Conservation (phyloP, 2,888 invertebrate genomes). For the Dryadula phaetusa region DNA sequence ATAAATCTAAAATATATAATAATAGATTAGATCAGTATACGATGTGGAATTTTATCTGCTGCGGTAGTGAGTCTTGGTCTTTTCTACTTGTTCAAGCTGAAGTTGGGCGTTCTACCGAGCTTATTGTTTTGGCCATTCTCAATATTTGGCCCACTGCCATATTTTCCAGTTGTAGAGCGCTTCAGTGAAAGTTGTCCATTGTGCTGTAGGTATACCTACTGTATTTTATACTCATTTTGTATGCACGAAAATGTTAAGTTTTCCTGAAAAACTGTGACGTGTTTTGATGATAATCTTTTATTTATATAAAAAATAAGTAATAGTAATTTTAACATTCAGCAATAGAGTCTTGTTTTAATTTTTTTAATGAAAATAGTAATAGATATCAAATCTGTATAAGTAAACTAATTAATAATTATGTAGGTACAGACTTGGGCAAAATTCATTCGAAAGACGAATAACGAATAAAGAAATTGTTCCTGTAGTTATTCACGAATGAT, state of each 20-base stretch:
- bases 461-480: too few species aligned
- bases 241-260: constrained; percentile 2
- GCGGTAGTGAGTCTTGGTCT: too few species aligned
- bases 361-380: too few species aligned
- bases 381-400: not conserved
- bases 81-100: constrained; percentile 31
- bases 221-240: constrained; percentile 13
- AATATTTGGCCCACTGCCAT: constrained; percentile 29
- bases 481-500: too few species aligned
- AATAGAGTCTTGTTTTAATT: too few species aligned
- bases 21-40: too few species aligned
- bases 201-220: constrained; percentile 9
- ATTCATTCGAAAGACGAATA: too few species aligned
- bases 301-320: not conserved
- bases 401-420: too few species aligned
- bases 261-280: not conserved
- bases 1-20: too few species aligned
- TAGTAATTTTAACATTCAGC: not conserved
- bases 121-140: constrained; percentile 40
- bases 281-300: not conserved
- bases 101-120: constrained; percentile 38
- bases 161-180: constrained; percentile 10
- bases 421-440: too few species aligned
- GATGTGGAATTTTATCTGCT: too few species aligned
- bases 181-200: constrained; percentile 14